Base-by-base conservation (phyloP, 2,113 vertebrate species). In the Gasterosteus nipponicus region DNA sequence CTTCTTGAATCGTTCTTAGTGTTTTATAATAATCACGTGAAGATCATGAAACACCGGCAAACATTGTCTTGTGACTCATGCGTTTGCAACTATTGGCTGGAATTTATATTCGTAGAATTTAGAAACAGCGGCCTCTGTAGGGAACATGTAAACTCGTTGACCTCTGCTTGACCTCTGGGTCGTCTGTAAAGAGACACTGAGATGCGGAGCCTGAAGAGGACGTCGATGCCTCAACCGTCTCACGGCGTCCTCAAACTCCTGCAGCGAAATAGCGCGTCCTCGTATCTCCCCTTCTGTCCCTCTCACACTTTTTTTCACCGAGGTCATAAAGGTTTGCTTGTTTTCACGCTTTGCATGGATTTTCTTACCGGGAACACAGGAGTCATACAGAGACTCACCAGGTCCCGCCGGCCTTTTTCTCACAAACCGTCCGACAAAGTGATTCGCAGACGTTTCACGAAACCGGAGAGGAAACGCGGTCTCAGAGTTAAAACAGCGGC, bases 261-360 rank as follows among this genome's bases (percentile, higher is more conserved):
- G n/a, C n/a, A n/a, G n/a, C n/a, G n/a, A n/a, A n/a, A n/a, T n/a
- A 70, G 68, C 84, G 84, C 69, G 79, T 83, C 85, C 69, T 63
- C 11, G 39, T 62, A 11, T 77, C 61, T 66, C 38, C 42, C 49
- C 16, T n/a, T 70, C 62, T 65, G 44, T 66, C 51, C 51, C 57
- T 49, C 3, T 49, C 0, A n/a, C 33, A 33, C 33, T 33, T 33
- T 33, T 26, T 26, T 26, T 26, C 22, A 26, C 22, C 22, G 22
- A 26, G 1, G 22, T 26, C 22, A 26, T 26, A 26, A 26, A 26
- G 1, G 22, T n/a, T 42, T 3, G 1, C 1, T 73, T 53, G 15
- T 33, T 33, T 5, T 33, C 18, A 54, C 14, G 6, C 3, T n/a
- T 56, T 0, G 1, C 26, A 19, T 10, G 5, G 49, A 18, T 26